These are phyloP conservation scores for Vireo altiloquus DNA, from an alignment of 2,113 vertebrate genomes.

Conservation along the genomic window DNA sequence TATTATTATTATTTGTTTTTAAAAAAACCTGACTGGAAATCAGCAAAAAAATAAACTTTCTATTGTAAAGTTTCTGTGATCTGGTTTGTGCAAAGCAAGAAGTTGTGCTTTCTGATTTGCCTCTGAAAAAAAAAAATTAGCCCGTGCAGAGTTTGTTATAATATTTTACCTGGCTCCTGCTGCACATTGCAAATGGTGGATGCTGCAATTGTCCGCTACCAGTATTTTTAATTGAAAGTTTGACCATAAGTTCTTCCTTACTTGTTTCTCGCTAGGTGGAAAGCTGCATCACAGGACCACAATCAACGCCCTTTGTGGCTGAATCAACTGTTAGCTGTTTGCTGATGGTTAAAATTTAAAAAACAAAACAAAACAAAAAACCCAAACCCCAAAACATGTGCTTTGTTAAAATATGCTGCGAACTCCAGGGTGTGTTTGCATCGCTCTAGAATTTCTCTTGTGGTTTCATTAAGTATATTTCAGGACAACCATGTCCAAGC, in stretches of 20 bases:
- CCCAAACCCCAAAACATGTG: neutral
- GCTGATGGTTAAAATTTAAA: neutral
- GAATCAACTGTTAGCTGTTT: constrained; percentile 45
- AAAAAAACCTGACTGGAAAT: constrained; percentile 88
- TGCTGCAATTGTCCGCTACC: neutral
- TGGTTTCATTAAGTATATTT: constrained; percentile 47
- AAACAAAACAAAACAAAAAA: neutral
- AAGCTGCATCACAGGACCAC: constrained; percentile 31
- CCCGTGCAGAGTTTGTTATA: constrained; percentile 26
- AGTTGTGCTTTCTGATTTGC: constrained; percentile 54
- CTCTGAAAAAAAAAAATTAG: neutral
- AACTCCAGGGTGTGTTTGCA: constrained; percentile 43
- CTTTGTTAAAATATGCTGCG: constrained; percentile 55
- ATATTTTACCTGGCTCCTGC: constrained; percentile 46
- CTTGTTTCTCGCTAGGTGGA: constrained; percentile 37
- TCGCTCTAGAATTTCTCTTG: constrained; percentile 30
- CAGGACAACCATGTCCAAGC: constrained; percentile 10
- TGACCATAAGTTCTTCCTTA: constrained; percentile 21
- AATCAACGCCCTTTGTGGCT: constrained; percentile 46
- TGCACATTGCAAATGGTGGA: constrained; percentile 18
- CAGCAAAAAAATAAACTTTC: constrained; percentile 92
- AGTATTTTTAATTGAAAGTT: constrained; percentile 43
- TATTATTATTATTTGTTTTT: constrained; percentile 89
- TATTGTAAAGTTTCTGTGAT: constrained; percentile 85
- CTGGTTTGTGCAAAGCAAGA: constrained; percentile 68